Evolutionary conservation across 2,797 vertebrate species (phyloP).

Genomic region (Mus spretus): DNA sequence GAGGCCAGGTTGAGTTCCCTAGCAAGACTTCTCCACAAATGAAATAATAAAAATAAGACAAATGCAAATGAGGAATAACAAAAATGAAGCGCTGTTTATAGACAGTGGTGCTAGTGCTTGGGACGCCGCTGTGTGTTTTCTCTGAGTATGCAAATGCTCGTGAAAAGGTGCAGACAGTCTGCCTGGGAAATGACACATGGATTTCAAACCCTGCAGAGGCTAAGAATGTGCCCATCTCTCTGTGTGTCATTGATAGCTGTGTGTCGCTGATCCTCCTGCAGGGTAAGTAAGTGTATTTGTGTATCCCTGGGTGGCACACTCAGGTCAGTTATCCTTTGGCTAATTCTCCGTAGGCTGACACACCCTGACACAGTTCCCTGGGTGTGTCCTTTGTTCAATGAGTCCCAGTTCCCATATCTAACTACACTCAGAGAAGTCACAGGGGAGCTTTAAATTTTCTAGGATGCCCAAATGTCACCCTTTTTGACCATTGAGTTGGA

Average conservation of each 20-base stretch:
- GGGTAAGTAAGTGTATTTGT: neutral
- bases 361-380: neutral
- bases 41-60: neutral
- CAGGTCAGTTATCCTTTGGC: neutral
- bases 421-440: neutral
- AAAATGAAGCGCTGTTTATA: neutral
- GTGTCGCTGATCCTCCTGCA: neutral
- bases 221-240: neutral
- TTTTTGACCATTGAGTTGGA: neutral
- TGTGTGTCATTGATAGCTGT: neutral
- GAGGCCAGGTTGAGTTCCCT: neutral
- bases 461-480: neutral
- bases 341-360: neutral
- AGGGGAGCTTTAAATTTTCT: neutral
- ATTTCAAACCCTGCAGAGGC: neutral
- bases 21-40: neutral
- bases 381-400: neutral
- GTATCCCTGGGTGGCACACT: neutral
- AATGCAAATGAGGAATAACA: neutral
- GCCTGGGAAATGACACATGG: neutral
- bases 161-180: neutral
- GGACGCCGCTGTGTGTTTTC: neutral
- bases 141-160: neutral
- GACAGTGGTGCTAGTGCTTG: neutral
- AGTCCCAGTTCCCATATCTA: neutral